A percentile compares a stretch with the other conserved stretches of the same genome.
Conservation (phyloP, 2,797 vertebrate genomes). For the Diplodus sargus region DNA sequence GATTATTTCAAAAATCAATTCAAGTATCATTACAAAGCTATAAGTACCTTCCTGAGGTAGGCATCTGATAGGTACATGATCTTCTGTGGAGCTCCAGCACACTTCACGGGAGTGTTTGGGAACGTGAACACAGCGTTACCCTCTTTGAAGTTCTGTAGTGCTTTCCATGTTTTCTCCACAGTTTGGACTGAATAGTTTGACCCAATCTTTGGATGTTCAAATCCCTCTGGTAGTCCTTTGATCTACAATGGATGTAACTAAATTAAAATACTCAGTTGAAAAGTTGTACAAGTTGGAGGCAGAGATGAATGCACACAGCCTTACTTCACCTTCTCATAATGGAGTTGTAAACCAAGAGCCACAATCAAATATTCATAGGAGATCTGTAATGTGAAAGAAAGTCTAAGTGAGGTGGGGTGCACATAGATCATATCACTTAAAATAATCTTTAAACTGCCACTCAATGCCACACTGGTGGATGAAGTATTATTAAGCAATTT, state of each 20-base stretch:
- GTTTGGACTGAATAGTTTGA: conserved; percentile 95
- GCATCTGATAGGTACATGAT: conserved; percentile 97
- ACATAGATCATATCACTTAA: background rate
- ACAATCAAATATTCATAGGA: conserved; percentile 96
- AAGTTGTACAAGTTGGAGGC: background rate
- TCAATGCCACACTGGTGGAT: too few species aligned
- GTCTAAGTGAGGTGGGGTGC: background rate
- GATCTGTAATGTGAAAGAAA: conserved; percentile 83
- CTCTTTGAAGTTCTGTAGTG: conserved; percentile 93
- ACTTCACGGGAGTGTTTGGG: conserved; percentile 96
- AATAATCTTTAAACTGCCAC: background rate
- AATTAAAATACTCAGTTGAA: background rate
- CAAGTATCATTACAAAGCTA: background rate
- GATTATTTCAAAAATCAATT: background rate
- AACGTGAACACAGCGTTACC: conserved; percentile 96
- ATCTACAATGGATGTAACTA: conserved; percentile 83
- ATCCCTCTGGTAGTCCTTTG: conserved; percentile 95
- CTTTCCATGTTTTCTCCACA: conserved; percentile 96
- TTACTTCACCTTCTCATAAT: conserved; percentile 92
- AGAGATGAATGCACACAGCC: conserved; percentile 17
- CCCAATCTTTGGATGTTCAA: conserved; percentile 92
- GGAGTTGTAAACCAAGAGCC: conserved; percentile 93
- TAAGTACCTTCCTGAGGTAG: conserved; percentile 91
- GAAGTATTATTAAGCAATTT: background rate
- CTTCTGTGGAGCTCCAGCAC: conserved; percentile 97